phyloP scores from a whole-genome alignment of 2,113 vertebrate species.

The Oreocharis arfaki region DNA sequence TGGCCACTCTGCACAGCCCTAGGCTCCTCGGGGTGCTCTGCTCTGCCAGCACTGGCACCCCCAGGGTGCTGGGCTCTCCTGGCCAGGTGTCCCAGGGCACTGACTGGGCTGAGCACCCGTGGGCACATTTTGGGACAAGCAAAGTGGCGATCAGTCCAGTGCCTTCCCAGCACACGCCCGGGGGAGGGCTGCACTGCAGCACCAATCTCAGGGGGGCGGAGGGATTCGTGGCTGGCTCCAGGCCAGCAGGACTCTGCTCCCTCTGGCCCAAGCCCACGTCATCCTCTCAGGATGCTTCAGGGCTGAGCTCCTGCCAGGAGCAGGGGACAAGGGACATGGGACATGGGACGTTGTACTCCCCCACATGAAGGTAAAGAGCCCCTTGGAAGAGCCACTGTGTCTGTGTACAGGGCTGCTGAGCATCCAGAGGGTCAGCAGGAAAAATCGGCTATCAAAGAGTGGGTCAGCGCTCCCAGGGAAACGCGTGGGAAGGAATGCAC shows the following conservation, averaged over 20 bases:
- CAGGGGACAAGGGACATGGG: background rate
- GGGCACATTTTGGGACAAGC: fast-evolving
- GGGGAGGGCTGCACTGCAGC: background rate
- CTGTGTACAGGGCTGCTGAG: background rate
- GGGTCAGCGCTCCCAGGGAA: constrained; percentile 34
- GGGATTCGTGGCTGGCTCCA: background rate
- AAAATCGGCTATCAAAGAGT: background rate
- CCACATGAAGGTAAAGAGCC: fast-evolving
- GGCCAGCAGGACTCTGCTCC: background rate
- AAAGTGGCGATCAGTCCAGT: fast-evolving
- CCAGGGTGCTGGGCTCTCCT: background rate
- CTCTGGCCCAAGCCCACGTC: fast-evolving
- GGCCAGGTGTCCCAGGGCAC: background rate
- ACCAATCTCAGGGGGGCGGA: fast-evolving
- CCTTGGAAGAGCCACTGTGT: background rate
- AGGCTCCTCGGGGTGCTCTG: fast-evolving
- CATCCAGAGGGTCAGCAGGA: background rate
- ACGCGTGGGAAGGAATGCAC: constrained; percentile 45
- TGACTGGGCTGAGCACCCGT: fast-evolving
- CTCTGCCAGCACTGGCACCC: fast-evolving
- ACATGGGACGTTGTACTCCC: background rate
- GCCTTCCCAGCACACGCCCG: fast-evolving
- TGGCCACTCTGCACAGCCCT: background rate
- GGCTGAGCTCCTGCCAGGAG: background rate
- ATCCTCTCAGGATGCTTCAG: background rate